phyloP scores from a whole-genome alignment of 2,113 vertebrate species.

The Zosterops pallidus region DNA sequence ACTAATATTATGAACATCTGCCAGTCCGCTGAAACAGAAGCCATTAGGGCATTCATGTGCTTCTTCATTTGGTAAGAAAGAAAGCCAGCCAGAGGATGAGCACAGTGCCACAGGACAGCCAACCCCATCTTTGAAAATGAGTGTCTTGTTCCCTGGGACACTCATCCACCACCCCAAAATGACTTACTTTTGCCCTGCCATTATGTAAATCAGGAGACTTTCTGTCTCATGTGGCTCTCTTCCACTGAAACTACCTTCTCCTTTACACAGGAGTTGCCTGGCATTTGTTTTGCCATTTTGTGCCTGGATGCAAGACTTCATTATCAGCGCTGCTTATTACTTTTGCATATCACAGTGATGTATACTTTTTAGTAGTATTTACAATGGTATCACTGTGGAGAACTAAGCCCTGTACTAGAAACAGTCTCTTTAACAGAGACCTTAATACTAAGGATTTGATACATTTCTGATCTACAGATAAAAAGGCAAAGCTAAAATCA shows the following conservation, averaged over 20 bases:
- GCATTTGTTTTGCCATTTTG: background rate
- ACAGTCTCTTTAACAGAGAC: slow-evolving; percentile 32
- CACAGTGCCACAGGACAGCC: background rate
- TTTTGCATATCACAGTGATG: slow-evolving; percentile 63
- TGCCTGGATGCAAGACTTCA: slow-evolving; percentile 7
- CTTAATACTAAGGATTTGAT: background rate
- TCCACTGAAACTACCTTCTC: background rate
- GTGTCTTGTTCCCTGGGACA: background rate
- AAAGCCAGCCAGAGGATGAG: background rate
- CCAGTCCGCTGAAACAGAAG: background rate
- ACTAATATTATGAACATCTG: background rate
- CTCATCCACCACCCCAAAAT: background rate
- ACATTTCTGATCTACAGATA: slow-evolving; percentile 5
- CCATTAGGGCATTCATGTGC: background rate
- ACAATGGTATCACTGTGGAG: slow-evolving; percentile 41
- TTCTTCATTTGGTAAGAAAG: background rate
- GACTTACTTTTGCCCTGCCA: background rate
- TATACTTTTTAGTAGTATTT: slow-evolving; percentile 34
- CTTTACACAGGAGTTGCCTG: slow-evolving; percentile 11
- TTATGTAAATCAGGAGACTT: background rate
- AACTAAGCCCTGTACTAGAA: slow-evolving; percentile 44
- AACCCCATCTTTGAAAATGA: background rate
- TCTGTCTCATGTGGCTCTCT: background rate
- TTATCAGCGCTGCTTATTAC: background rate
- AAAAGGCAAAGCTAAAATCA: slow-evolving; percentile 49